Evolutionary conservation across 1,140 invertebrate species (phyloP).

Genomic region (Rhagoletis pomonella): DNA sequence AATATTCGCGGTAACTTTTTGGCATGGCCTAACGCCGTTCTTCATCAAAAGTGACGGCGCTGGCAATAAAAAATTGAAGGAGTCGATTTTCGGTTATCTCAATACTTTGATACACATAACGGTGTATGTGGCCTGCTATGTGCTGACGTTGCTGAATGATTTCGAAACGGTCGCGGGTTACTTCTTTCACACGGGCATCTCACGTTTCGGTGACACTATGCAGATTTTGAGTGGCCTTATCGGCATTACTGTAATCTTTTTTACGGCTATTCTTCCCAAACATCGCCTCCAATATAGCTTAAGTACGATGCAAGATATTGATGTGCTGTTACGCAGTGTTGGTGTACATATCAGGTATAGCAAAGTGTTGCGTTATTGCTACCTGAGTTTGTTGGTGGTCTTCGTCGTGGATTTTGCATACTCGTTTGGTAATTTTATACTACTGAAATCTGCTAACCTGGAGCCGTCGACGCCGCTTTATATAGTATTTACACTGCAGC

Average conservation of each 20-base stretch:
- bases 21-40: conserved; percentile 67
- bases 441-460: conserved; percentile 62
- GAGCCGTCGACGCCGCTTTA: conserved; percentile 63
- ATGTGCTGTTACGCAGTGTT: conserved; percentile 63
- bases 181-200: conserved; percentile 68
- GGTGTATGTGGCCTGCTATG: conserved; percentile 63
- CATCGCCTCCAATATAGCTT: conserved; percentile 65
- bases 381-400: conserved; percentile 62
- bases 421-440: conserved; percentile 62
- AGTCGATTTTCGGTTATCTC: conserved; percentile 64
- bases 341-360: conserved; percentile 72
- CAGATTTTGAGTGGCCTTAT: conserved; percentile 70
- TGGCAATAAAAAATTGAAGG: conserved; percentile 61
- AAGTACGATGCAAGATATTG: conserved; percentile 66
- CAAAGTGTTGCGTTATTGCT: conserved; percentile 67
- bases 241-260: conserved; percentile 70
- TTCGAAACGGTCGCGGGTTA: conserved; percentile 71
- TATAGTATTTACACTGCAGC: conserved; percentile 68
- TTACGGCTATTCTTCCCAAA: conserved; percentile 67
- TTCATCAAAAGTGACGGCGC: conserved; percentile 60
- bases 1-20: conserved; percentile 64
- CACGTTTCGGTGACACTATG: conserved; percentile 69
- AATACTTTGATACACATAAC: conserved; percentile 65
- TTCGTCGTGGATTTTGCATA: conserved; percentile 63
- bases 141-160: conserved; percentile 64